Evolutionary conservation across 1,140 invertebrate species (phyloP).

Genomic region (Linepithema humile): DNA sequence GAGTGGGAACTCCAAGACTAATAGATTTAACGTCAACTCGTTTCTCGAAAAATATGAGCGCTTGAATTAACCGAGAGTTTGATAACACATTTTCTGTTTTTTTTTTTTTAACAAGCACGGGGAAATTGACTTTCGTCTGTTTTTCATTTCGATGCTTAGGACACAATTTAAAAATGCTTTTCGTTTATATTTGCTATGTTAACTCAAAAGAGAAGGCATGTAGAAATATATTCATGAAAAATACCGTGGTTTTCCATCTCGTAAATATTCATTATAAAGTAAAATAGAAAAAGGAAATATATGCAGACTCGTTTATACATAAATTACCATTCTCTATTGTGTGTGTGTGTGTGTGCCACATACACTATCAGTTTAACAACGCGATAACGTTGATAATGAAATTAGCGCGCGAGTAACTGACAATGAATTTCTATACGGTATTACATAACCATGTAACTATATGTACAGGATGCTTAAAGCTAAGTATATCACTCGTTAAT

Average conservation of each 20-base stretch:
- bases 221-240: slow-evolving; percentile 5
- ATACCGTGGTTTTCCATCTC: background rate
- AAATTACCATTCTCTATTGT: background rate
- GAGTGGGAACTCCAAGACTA: slow-evolving; percentile 15
- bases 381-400: slow-evolving; percentile 17
- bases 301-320: background rate
- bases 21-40: slow-evolving; percentile 24
- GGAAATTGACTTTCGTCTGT: background rate
- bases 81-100: no score
- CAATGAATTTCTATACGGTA: background rate
- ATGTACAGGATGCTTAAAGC: no score
- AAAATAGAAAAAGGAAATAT: background rate
- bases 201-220: background rate
- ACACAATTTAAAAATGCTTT: background rate
- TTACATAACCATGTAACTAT: background rate
- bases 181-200: background rate
- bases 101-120: background rate
- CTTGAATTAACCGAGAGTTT: background rate
- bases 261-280: background rate
- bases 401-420: slow-evolving; percentile 6
- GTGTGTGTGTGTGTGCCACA: no score
- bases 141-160: background rate
- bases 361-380: slow-evolving; percentile 2
- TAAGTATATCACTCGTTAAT: no score
- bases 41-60: background rate